phyloP scores from a whole-genome alignment of 2,113 vertebrate species.

The Glaucidium brasilianum region DNA sequence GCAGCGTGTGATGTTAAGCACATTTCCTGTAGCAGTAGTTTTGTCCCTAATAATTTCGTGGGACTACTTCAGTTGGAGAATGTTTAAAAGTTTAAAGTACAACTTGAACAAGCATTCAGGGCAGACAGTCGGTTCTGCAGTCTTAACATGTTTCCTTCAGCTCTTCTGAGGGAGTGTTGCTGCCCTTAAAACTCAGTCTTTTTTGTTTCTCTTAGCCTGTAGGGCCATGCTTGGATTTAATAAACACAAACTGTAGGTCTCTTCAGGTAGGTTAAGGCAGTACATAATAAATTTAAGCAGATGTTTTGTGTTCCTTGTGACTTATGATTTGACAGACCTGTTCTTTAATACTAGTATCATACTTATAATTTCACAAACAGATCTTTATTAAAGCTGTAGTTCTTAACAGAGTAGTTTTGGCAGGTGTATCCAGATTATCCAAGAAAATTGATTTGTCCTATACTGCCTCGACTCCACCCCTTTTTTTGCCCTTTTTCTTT shows the following conservation, averaged over 20 bases:
- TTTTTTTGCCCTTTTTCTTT: not conserved
- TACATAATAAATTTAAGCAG: not conserved
- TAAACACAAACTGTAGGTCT: not conserved
- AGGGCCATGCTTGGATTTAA: not conserved
- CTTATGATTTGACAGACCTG: not conserved
- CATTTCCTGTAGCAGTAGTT: not conserved
- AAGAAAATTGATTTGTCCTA: not conserved
- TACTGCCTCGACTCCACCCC: not conserved
- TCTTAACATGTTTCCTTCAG: not conserved
- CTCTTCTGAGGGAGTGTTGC: not conserved
- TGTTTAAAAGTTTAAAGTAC: not conserved
- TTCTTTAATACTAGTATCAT: not conserved
- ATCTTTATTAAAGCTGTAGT: not conserved
- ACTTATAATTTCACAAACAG: not conserved
- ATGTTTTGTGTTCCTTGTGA: not conserved
- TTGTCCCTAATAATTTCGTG: not conserved
- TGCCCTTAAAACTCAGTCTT: not conserved
- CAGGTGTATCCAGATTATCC: not conserved
- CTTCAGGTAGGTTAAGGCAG: not conserved
- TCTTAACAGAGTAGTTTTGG: not conserved
- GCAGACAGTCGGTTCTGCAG: not conserved
- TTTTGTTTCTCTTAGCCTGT: not conserved
- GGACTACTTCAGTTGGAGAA: not conserved
- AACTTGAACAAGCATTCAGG: not conserved
- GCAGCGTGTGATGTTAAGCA: not conserved